Percentiles rank a stretch among this genome's conserved stretches.
Evolutionary conservation across 2,888 invertebrate genomes (phyloP).

Genomic region (Ophion ventricosus): DNA sequence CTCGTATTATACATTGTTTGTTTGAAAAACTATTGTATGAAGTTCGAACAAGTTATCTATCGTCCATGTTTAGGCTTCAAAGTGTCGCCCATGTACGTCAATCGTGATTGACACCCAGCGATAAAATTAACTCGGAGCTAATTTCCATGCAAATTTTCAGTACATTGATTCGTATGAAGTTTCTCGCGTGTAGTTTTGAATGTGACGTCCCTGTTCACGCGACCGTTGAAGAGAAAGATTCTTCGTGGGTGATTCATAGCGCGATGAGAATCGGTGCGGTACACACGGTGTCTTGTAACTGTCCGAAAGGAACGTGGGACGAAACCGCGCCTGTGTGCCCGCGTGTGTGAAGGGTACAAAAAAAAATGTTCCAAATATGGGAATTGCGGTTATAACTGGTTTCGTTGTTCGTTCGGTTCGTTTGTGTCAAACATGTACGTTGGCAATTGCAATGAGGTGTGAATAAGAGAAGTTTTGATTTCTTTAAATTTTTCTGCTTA

Average conservation of each 20-base stretch:
- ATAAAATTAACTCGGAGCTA: background rate
- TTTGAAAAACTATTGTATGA: background rate
- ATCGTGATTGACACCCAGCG: background rate
- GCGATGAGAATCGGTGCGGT: conserved; percentile 16
- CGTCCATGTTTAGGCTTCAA: background rate
- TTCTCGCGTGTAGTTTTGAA: background rate
- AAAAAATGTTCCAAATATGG: conserved; percentile 76
- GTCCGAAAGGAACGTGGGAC: conserved; percentile 62
- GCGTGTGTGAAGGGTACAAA: conserved; percentile 61
- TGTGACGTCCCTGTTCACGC: conserved; percentile 17
- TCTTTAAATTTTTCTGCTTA: background rate
- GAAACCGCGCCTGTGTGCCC: conserved; percentile 44
- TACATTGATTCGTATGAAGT: conserved; percentile 30
- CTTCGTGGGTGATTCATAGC: conserved; percentile 65
- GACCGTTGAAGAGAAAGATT: conserved; percentile 63
- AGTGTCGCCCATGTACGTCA: background rate
- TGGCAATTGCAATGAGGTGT: background rate
- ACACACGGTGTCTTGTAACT: conserved; percentile 46
- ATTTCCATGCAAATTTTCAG: conserved; percentile 49
- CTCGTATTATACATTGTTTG: background rate
- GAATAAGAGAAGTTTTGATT: background rate
- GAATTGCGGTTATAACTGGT: conserved; percentile 74
- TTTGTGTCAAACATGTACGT: background rate
- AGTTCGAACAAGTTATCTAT: conserved; percentile 1
- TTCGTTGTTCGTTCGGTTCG: conserved; percentile 64